These are phyloP conservation scores for Drosophila mimica DNA, from an alignment of 2,888 invertebrate species.

Conservation along the genomic window DNA sequence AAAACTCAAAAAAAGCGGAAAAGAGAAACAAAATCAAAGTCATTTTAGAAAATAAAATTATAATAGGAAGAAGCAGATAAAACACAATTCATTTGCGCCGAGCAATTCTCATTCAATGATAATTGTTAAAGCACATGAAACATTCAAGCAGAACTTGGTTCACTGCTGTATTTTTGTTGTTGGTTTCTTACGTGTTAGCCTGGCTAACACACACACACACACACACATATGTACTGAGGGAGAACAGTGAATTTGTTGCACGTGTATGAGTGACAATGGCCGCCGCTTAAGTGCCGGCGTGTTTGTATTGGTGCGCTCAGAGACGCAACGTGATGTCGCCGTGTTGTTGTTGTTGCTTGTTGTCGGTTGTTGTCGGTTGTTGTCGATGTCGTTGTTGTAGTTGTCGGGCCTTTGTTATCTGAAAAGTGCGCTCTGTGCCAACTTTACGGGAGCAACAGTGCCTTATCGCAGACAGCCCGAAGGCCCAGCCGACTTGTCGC, in stretches of 20 bases:
- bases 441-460: conserved; percentile 46
- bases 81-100: conserved; percentile 29
- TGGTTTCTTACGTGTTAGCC: conserved; percentile 19
- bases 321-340: conserved; percentile 43
- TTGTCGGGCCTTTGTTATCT: conserved; percentile 53
- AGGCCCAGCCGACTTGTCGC: conserved; percentile 26
- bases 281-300: conserved; percentile 49
- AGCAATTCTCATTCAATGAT: conserved; percentile 58
- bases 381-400: conserved; percentile 29
- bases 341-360: conserved; percentile 9
- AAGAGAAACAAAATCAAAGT: background rate
- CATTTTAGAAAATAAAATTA: conserved; percentile 1
- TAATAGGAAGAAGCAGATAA: conserved; percentile 1
- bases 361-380: conserved; percentile 18
- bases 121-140: conserved; percentile 67
- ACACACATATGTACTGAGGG: conserved; percentile 16
- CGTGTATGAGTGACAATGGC: conserved; percentile 56
- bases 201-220: conserved; percentile 41
- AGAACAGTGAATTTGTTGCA: conserved; percentile 3
- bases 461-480: conserved; percentile 34
- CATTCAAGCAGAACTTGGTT: conserved; percentile 49
- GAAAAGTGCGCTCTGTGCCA: conserved; percentile 58
- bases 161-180: conserved; percentile 41
- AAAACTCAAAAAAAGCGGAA: background rate
- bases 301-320: conserved; percentile 69